Evolutionary conservation across 2,113 vertebrate species (phyloP).

Genomic region (Onychostruthus taczanowskii): DNA sequence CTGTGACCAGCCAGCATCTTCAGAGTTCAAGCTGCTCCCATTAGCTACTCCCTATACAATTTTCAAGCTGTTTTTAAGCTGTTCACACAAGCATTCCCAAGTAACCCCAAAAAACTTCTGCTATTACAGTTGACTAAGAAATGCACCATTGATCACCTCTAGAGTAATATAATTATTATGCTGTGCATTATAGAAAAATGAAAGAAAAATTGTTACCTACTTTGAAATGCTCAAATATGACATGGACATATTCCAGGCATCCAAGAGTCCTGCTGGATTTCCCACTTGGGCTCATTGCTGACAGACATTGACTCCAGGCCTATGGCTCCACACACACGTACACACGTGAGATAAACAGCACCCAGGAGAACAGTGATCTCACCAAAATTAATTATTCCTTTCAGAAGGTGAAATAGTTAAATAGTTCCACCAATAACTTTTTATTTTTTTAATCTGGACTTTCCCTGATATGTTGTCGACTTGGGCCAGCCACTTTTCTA

Average conservation of each 20-base stretch:
- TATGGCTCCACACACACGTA: rapidly evolving
- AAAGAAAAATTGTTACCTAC: not conserved
- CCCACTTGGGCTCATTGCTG: not conserved
- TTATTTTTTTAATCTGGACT: not conserved
- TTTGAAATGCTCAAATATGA: not conserved
- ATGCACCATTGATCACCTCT: not conserved
- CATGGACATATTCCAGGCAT: not conserved
- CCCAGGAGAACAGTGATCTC: not conserved
- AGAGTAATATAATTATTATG: not conserved
- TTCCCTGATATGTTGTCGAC: not conserved
- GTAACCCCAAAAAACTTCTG: not conserved
- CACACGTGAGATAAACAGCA: not conserved
- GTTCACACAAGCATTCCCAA: not conserved
- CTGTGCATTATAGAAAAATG: not conserved
- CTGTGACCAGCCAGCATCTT: not conserved
- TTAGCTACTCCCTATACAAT: not conserved
- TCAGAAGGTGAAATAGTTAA: not conserved
- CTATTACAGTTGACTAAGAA: not conserved
- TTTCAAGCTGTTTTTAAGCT: not conserved
- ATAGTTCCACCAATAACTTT: not conserved
- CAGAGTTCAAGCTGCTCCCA: not conserved
- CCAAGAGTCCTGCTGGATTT: not conserved
- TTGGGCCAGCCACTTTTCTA: not conserved
- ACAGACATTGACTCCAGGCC: not conserved
- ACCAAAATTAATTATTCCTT: not conserved